These are phyloP conservation scores for Gastrophryne carolinensis DNA, from an alignment of 2,797 vertebrate genomes.

Conservation along the genomic window DNA sequence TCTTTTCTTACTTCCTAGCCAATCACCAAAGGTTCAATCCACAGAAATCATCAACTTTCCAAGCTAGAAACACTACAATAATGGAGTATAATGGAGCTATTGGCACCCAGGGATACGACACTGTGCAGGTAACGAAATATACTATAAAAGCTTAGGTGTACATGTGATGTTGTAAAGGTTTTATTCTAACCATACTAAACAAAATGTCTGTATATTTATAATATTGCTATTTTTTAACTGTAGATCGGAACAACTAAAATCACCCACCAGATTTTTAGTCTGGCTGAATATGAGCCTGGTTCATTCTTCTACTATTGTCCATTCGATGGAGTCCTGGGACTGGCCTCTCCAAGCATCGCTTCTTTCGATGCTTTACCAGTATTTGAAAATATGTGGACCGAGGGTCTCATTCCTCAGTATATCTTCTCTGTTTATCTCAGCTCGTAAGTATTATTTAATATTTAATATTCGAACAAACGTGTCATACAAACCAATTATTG, in stretches of 20 bases:
- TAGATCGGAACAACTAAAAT: constrained; percentile 53
- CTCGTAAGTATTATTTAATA: too few species aligned
- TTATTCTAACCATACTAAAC: background rate
- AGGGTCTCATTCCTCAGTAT: constrained; percentile 57
- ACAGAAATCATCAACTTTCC: constrained; percentile 56
- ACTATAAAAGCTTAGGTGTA: too few species aligned
- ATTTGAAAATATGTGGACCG: constrained; percentile 70
- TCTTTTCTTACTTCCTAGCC: constrained; percentile 51
- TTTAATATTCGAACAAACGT: too few species aligned
- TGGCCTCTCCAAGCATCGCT: constrained; percentile 66
- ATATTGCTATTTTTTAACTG: background rate
- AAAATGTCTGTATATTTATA: background rate
- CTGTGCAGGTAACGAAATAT: constrained; percentile 53
- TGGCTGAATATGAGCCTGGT: constrained; percentile 68
- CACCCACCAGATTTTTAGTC: constrained; percentile 64
- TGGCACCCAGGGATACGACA: constrained; percentile 64
- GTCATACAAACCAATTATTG: too few species aligned
- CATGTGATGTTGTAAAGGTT: too few species aligned
- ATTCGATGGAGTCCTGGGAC: constrained; percentile 67
- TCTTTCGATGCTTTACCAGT: constrained; percentile 64
- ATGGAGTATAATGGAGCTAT: constrained; percentile 58
- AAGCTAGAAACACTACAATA: constrained; percentile 30
- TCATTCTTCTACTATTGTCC: constrained; percentile 65
- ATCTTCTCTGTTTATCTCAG: constrained; percentile 71
- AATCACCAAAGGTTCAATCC: constrained; percentile 60